Evolutionary conservation across 2,113 vertebrate genomes (phyloP).

Genomic region (Rostratula benghalensis): DNA sequence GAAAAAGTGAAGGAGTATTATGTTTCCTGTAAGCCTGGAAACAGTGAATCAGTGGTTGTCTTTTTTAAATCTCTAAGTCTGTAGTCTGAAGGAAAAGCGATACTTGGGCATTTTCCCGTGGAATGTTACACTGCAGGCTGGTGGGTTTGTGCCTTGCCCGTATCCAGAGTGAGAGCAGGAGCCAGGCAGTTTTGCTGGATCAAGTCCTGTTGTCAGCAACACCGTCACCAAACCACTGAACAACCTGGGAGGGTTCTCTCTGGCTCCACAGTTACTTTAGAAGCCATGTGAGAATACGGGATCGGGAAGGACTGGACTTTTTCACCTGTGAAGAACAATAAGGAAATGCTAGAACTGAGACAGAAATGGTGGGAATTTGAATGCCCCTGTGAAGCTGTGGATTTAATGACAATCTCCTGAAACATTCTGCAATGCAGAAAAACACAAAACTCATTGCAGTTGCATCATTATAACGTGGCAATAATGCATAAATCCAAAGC

Average conservation of each 20-base stretch:
- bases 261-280: not conserved
- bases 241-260: not conserved
- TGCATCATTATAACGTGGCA: not conserved
- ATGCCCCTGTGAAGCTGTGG: not conserved
- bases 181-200: not conserved
- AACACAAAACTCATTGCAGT: not conserved
- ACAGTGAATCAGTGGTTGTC: not conserved
- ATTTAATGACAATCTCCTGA: not conserved
- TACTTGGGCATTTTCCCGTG: not conserved
- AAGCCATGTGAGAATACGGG: not conserved
- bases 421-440: not conserved
- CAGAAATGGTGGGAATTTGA: not conserved
- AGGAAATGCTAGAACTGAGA: not conserved
- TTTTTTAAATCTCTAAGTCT: not conserved
- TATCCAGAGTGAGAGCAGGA: not conserved
- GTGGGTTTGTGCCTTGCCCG: not conserved
- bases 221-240: not conserved
- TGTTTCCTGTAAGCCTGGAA: conserved; percentile 32
- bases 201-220: not conserved
- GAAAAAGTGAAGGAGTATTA: not conserved
- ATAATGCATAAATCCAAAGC: not conserved
- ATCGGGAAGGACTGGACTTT: not conserved
- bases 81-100: conserved; percentile 1
- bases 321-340: not conserved
- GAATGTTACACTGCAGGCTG: not conserved